phyloP scores from a whole-genome alignment of 1,140 invertebrate species.

The Drosophila repletoides region DNA sequence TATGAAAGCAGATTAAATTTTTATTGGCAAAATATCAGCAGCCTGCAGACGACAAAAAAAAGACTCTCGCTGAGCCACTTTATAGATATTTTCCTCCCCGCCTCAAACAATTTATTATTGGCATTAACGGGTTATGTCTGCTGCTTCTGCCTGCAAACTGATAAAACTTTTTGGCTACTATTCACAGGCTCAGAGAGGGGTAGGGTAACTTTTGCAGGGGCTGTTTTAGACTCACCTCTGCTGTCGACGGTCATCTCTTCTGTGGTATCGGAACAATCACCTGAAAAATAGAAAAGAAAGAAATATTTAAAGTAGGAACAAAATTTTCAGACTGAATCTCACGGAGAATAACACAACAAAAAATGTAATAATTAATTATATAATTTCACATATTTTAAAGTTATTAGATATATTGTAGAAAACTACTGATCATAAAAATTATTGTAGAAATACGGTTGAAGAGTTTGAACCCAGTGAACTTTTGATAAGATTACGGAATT shows the following conservation, averaged over 20 bases:
- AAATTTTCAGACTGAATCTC: background rate
- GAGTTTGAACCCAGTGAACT: no score
- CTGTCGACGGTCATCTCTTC: slow-evolving; percentile 82
- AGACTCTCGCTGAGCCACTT: background rate
- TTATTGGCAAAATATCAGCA: slow-evolving; percentile 78
- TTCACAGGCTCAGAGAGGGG: background rate
- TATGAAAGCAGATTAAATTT: slow-evolving; percentile 73
- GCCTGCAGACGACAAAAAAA: slow-evolving; percentile 15
- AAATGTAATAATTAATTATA: background rate
- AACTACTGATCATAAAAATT: no score
- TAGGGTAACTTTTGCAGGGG: background rate
- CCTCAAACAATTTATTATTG: slow-evolving; percentile 68
- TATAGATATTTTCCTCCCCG: no score
- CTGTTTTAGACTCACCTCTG: slow-evolving; percentile 64
- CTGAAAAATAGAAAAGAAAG: slow-evolving; percentile 37
- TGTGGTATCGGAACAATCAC: slow-evolving; percentile 81
- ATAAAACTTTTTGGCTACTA: slow-evolving; percentile 55
- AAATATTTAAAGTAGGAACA: background rate
- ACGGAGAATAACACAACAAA: background rate
- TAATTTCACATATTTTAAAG: no score
- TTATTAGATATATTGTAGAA: no score
- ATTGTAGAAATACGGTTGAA: no score
- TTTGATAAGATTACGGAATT: no score
- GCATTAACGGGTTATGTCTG: slow-evolving; percentile 73
- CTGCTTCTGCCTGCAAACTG: slow-evolving; percentile 40